Percentiles rank a stretch among this genome's conserved stretches.
Evolutionary conservation across 2,113 vertebrate species (phyloP).

Genomic region (Rallus limicola): DNA sequence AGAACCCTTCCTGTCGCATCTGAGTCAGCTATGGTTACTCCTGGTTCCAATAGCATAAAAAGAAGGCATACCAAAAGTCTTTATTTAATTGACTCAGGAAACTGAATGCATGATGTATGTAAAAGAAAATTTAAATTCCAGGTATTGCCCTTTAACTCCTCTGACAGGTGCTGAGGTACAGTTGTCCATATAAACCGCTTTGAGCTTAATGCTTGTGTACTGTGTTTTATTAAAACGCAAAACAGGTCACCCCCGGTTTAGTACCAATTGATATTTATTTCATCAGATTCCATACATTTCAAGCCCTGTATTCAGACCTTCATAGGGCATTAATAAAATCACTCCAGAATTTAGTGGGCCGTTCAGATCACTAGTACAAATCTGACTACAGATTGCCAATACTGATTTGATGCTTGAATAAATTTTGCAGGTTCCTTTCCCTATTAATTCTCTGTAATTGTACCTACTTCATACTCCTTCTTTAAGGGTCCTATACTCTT

Average conservation of each 20-base stretch:
- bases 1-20: background rate
- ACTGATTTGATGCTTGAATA: background rate
- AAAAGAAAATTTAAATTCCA: constrained; percentile 16
- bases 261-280: constrained; percentile 66
- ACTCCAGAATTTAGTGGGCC: background rate
- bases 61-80: background rate
- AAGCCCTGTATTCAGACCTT: constrained; percentile 79
- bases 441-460: background rate
- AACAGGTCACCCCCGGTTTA: constrained; percentile 14
- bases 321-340: background rate
- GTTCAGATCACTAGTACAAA: background rate
- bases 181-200: constrained; percentile 12
- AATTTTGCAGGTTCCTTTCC: background rate
- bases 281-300: constrained; percentile 72
- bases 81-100: background rate
- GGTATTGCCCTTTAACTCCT: constrained; percentile 22
- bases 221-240: constrained; percentile 73
- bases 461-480: background rate
- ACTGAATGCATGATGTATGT: background rate
- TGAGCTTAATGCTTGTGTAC: constrained; percentile 70
- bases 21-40: background rate
- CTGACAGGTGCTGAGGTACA: constrained; percentile 7
- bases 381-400: background rate
- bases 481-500: background rate
- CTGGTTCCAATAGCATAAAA: background rate